Evolutionary conservation across 2,113 vertebrate species (phyloP).

Genomic region (Redunca redunca): DNA sequence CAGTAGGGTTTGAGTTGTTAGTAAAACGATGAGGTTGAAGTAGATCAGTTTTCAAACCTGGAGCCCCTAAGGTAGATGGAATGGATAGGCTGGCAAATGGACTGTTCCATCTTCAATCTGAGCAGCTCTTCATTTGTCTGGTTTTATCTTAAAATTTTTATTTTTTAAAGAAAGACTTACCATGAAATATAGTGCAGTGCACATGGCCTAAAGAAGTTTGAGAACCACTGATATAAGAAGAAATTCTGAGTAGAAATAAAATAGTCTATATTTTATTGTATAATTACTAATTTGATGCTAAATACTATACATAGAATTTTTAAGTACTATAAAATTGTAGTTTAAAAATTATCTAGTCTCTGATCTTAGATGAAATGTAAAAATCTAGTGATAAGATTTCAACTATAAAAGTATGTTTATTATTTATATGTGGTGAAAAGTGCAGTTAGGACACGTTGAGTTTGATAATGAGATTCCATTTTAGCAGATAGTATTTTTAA

Average conservation of each 20-base stretch:
- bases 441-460: not conserved
- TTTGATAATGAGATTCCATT: not conserved
- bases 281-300: not conserved
- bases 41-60: not conserved
- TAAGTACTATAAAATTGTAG: not conserved
- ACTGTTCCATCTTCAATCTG: not conserved
- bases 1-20: not conserved
- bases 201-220: not conserved
- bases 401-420: not conserved
- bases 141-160: not conserved
- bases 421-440: not conserved
- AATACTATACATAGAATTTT: not conserved
- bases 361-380: not conserved
- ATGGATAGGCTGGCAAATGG: rapidly evolving
- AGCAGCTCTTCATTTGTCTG: not conserved
- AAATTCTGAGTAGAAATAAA: not conserved
- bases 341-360: not conserved
- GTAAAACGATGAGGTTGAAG: not conserved
- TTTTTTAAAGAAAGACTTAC: not conserved
- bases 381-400: not conserved
- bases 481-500: not conserved
- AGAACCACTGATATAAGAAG: not conserved
- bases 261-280: not conserved
- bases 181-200: not conserved
- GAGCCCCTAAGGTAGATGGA: not conserved